Evolutionary conservation across 2,113 vertebrate genomes (phyloP).

Genomic region (Lasiurus borealis): DNA sequence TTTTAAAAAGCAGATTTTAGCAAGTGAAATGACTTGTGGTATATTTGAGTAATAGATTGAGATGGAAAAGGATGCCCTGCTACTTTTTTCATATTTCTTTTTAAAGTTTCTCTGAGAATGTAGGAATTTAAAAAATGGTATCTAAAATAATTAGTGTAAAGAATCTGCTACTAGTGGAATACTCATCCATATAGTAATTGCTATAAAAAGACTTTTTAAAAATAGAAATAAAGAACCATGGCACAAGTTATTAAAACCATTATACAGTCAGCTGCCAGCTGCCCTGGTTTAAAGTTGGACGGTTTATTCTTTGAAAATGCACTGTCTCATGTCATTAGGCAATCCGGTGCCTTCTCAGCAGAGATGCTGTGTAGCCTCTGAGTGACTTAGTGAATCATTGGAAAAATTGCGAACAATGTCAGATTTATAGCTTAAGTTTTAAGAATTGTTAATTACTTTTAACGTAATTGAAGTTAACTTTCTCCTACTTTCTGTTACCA

Average conservation of each 20-base stretch:
- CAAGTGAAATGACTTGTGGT: not conserved
- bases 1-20: not conserved
- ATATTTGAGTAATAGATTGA: not conserved
- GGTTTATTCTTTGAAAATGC: not conserved
- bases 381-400: not conserved
- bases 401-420: not conserved
- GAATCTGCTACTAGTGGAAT: not conserved
- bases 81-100: not conserved
- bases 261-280: not conserved
- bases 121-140: not conserved
- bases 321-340: not conserved
- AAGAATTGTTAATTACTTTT: not conserved
- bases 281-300: not conserved
- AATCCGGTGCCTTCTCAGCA: not conserved
- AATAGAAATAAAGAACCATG: slow-evolving; percentile 24
- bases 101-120: not conserved
- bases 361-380: not conserved
- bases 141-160: slow-evolving; percentile 20
- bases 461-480: not conserved
- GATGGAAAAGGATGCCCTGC: too few relatives aligned
- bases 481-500: not conserved
- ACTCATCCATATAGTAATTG: not conserved
- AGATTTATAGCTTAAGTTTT: slow-evolving; percentile 7
- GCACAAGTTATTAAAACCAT: not conserved
- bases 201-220: not conserved